Percentiles rank a stretch among this genome's conserved stretches.
Conservation (phyloP, 2,113 vertebrate genomes). For the Aptenodytes forsteri region DNA sequence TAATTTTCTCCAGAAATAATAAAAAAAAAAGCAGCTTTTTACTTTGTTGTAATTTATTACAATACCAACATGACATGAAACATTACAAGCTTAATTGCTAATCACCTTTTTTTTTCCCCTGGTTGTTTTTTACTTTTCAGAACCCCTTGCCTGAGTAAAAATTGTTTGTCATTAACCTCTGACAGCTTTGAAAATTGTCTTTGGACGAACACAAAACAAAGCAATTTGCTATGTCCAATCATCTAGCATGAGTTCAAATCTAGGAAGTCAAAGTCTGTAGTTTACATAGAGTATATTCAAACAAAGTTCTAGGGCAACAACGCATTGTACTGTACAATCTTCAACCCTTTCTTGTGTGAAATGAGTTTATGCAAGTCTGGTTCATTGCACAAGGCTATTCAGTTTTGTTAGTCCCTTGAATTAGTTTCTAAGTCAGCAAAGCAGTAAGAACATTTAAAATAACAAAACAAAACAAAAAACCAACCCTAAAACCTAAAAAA, state of each 20-base stretch:
- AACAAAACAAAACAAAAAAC: rapidly evolving
- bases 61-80: not conserved
- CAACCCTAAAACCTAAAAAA: not conserved
- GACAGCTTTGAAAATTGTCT: not conserved
- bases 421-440: conserved; percentile 12
- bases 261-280: not conserved
- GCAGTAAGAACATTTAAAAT: not conserved
- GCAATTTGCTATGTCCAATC: not conserved
- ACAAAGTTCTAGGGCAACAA: not conserved
- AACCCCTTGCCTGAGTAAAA: not conserved
- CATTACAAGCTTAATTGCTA: not conserved
- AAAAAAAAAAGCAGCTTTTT: not conserved
- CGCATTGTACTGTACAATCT: not conserved
- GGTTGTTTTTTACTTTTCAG: not conserved
- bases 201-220: not conserved
- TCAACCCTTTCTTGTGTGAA: not conserved
- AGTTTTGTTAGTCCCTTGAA: not conserved
- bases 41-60: not conserved
- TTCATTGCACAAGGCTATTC: not conserved
- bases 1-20: not conserved
- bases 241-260: not conserved
- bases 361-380: not conserved
- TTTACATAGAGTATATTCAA: not conserved
- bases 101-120: not conserved
- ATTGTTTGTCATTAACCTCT: not conserved